Conservation (phyloP, 2,888 invertebrate species). For the Rotaria macrura region DNA sequence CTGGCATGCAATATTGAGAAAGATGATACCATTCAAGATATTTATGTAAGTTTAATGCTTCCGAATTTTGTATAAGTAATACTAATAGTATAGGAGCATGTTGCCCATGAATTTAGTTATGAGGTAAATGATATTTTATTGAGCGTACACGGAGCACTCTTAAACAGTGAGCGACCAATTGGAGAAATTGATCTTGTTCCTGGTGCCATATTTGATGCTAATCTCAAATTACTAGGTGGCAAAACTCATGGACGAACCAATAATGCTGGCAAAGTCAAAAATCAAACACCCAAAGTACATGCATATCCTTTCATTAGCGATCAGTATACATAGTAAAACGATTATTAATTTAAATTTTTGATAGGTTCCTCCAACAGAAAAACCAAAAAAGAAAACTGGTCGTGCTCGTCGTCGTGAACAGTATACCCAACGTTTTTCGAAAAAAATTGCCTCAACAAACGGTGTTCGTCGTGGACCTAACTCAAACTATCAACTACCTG, state of each 20-base stretch:
- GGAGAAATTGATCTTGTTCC: not conserved
- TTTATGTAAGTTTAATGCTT: not conserved
- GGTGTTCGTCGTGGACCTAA: conserved; percentile 29
- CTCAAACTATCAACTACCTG: not conserved
- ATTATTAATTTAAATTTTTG: not conserved
- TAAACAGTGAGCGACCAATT: not conserved
- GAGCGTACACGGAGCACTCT: not conserved
- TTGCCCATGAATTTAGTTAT: not conserved
- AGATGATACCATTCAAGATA: not conserved
- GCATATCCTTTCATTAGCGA: no score
- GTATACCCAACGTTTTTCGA: conserved; percentile 94
- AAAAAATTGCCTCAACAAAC: conserved; percentile 55
- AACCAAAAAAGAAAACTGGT: conserved; percentile 88
- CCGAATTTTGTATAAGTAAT: not conserved
- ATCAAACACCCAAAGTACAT: conserved; percentile 92
- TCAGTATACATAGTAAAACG: not conserved
- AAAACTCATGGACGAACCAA: conserved; percentile 83
- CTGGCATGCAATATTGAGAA: not conserved
- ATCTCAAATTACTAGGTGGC: not conserved
- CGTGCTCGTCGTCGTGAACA: conserved; percentile 96
- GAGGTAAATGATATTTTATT: not conserved
- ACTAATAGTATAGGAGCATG: not conserved
- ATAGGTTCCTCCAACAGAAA: conserved; percentile 88
- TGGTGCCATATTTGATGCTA: not conserved
- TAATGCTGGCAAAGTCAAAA: conserved; percentile 99